Conservation (phyloP, 2,113 vertebrate genomes). For the Okapia johnstoni region DNA sequence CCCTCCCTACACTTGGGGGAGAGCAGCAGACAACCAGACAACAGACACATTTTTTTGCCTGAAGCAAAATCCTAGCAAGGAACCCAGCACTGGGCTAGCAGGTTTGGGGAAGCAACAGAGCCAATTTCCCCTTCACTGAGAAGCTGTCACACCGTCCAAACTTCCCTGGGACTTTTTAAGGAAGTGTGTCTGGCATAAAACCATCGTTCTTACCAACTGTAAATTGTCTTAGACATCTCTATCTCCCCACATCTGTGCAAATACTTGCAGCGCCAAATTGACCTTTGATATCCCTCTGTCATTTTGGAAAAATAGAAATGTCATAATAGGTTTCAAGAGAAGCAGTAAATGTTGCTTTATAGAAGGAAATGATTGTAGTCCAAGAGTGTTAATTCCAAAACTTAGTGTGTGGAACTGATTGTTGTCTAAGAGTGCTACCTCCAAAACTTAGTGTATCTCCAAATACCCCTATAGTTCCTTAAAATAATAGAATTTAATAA, state of each 20-base stretch:
- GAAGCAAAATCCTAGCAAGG: background rate
- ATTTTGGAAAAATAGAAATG: background rate
- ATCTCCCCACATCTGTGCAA: background rate
- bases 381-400: background rate
- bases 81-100: background rate
- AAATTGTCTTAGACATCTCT: background rate
- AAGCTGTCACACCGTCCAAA: background rate
- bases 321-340: background rate
- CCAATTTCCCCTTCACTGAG: background rate
- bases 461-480: background rate
- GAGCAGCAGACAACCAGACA: background rate
- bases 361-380: background rate
- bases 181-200: background rate
- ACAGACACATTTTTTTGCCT: background rate
- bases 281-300: background rate
- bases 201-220: background rate
- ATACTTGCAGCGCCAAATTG: slow-evolving; percentile 5
- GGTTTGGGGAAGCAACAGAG: background rate
- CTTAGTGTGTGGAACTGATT: background rate
- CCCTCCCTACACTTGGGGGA: background rate
- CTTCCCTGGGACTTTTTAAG: background rate
- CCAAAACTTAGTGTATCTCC: background rate
- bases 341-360: background rate
- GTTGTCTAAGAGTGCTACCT: background rate
- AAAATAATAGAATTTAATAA: background rate